Evolutionary conservation across 1,140 invertebrate genomes (phyloP), one percentile per base, ranked within the genome.

Genomic region (Zaprionus ornatus): DNA sequence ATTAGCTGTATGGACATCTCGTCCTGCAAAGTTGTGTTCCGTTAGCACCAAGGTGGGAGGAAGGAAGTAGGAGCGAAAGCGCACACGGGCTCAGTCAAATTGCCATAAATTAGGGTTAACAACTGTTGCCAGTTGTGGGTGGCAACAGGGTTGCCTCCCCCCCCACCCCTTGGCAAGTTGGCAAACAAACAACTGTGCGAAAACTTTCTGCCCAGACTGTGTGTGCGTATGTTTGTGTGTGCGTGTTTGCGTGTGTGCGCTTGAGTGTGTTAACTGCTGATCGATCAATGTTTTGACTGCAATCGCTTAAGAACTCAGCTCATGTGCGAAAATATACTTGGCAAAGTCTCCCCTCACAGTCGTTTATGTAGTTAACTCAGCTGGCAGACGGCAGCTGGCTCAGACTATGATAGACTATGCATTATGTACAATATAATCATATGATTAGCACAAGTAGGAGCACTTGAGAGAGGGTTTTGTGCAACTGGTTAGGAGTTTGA

Each of bases 1-100:
- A 97, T 96, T 10, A 99, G 94, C 83, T 98, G 96, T 90, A 98
- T 97, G 23, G 96, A 96, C 95, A 98, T 97, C 91, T 98, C 96
- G 86, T 99, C 98, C 78, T 92, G 57, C 27, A 65, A 21, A 1
- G 60, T 67, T 67, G 32, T 60, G 54, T 61, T 56, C 15, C 13
- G 35, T 45, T 7, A 17, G 37, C 42, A 48, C 5, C 42, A 48
- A 12, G 19, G 10, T 10, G 67, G 27, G 29, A 35, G 5, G 40
- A 52, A 59, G 52, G 6, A 1, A 45, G 40, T 0, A 45, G n/a
- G 3, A 45, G n/a, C 7, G 3, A 2, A 1, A n/a, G n/a, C n/a
- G 7, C 40, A 45, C n/a, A 45, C 40, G 40, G 68, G 63, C 83
- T 80, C 78, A 73, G 72, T 88, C 80, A 87, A 88, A 83, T 88